Evolutionary conservation across 2,888 invertebrate genomes (phyloP), one percentile per base, ranked within the genome.

Genomic region (Ochlodes sylvanus): DNA sequence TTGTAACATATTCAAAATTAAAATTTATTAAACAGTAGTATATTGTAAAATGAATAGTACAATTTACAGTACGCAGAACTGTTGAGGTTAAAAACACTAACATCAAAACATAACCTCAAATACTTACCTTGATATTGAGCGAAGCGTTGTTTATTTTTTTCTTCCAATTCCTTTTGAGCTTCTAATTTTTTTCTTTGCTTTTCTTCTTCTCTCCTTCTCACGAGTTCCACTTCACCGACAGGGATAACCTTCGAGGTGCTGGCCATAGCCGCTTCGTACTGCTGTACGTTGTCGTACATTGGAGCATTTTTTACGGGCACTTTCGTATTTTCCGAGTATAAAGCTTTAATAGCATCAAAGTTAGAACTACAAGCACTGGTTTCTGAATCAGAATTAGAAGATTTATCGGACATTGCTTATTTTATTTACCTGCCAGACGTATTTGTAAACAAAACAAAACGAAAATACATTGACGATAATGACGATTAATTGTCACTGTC

Each of bases 341-440:
- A 86, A 0, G 95, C 97, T 80, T 95, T 95, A 2, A 96, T 47
- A 0, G 97, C 95, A 87, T 97, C 94, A 76, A 96, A 97, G 60
- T 88, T 88, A 21, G 88, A 85, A 77, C 92, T 89, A 72, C 86
- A 85, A 0, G 86, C 85, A 79, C 84, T 86, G 1, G 88, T 77
- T 83, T 92, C 92, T 1, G 91, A 88, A 50, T 92, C 92, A 10
- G 92, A 90, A 2, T 27, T 61, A n/a, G 92, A 92, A 15, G 89
- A 86, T 78, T 86, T 87, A 27, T 73, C 78, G 57, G 89, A 85
- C 92, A 92, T 92, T 44, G 60, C 27, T 17, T 10, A 60, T 58
- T 27, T 17, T 10, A 60, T 58, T 52, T 54, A 64, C 44, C 41
- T 21, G 12, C 38, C 61, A 64, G 55, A 58, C 6, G 7, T 50